Percentiles rank a stretch among this genome's conserved stretches.
Evolutionary conservation across 2,888 invertebrate genomes (phyloP).

Genomic region (Oasisia sp.): DNA sequence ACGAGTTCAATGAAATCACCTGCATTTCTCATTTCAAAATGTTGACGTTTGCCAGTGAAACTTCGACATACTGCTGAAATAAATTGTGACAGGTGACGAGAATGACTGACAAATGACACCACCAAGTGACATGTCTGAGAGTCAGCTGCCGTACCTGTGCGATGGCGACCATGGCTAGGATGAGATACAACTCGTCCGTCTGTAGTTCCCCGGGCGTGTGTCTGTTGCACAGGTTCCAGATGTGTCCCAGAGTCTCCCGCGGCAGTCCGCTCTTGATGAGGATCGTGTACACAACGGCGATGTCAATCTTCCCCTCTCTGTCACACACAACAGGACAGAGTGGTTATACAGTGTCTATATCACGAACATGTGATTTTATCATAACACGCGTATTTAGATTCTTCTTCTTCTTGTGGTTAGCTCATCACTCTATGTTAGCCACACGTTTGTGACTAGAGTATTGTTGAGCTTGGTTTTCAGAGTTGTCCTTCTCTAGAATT

Average conservation of each 20-base stretch:
- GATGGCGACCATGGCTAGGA: conserved; percentile 68
- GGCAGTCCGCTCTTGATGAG: conserved; percentile 66
- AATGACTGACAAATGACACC: background rate
- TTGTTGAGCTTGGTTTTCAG: too few species aligned
- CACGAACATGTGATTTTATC: background rate
- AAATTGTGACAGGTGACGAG: background rate
- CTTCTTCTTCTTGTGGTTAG: too few species aligned
- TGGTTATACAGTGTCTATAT: background rate
- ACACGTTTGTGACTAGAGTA: too few species aligned
- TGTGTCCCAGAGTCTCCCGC: conserved; percentile 65
- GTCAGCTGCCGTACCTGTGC: conserved; percentile 63
- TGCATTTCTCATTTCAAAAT: too few species aligned
- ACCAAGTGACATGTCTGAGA: background rate
- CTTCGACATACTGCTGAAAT: too few species aligned
- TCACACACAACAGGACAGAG: background rate
- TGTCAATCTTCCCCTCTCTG: conserved; percentile 61
- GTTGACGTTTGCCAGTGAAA: too few species aligned
- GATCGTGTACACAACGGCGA: conserved; percentile 67
- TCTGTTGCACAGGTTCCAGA: conserved; percentile 68
- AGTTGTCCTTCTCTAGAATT: too few species aligned
- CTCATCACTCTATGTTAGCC: too few species aligned
- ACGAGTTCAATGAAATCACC: too few species aligned
- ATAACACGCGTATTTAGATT: background rate
- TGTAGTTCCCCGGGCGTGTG: conserved; percentile 66
- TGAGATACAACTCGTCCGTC: conserved; percentile 66